These are phyloP conservation scores for Manis javanica DNA, from an alignment of 2,797 vertebrate genomes.

Conservation along the genomic window DNA sequence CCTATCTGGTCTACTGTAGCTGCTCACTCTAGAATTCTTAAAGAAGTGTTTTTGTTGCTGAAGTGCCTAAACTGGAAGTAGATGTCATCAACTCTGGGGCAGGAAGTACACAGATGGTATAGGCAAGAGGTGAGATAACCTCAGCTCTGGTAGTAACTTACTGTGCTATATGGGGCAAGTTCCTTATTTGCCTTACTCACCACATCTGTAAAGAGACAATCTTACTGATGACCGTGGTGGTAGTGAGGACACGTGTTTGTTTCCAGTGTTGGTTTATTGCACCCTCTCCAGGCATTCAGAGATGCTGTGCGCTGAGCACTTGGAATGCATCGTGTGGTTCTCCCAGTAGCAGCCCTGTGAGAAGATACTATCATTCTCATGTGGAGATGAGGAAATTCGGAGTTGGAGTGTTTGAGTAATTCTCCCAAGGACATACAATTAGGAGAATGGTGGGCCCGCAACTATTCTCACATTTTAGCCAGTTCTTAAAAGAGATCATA, in stretches of 20 bases:
- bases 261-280: neutral
- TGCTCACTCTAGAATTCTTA: neutral
- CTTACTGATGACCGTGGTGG: no score
- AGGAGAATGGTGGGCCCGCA: neutral
- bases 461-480: neutral
- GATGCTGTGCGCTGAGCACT: neutral
- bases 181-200: neutral
- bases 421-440: neutral
- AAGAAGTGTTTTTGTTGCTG: neutral
- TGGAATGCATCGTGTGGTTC: neutral
- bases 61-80: neutral
- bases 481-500: neutral
- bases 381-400: neutral
- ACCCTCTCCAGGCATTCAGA: rapidly evolving
- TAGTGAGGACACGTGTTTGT: no score
- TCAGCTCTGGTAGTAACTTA: neutral
- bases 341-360: neutral
- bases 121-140: neutral
- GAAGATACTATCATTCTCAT: neutral
- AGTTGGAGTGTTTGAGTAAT: neutral
- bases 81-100: neutral
- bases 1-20: neutral
- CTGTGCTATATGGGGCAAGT: neutral
- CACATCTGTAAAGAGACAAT: neutral
- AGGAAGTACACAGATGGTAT: neutral